These are phyloP conservation scores for Arizona elegans DNA, from an alignment of 2,113 vertebrate species.

Conservation along the genomic window DNA sequence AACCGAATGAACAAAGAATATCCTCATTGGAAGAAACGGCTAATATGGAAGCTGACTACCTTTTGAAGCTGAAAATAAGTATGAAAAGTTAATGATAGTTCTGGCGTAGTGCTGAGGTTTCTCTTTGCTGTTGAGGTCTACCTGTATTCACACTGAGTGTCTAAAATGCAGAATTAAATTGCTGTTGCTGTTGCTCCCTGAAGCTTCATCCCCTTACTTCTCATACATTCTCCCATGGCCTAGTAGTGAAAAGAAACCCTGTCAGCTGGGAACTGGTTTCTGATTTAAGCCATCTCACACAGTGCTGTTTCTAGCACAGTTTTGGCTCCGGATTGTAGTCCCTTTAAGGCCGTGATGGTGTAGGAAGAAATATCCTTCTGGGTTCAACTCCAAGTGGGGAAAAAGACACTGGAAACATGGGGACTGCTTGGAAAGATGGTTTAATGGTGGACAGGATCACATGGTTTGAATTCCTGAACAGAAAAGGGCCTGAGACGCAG, in stretches of 20 bases:
- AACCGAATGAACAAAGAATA: not conserved
- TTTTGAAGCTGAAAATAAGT: not conserved
- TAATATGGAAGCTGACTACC: not conserved
- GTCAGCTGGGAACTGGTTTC: rapidly evolving
- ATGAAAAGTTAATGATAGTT: not conserved
- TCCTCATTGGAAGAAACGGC: not conserved
- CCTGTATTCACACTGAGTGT: not conserved
- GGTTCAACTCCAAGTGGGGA: too few species aligned
- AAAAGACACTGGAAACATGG: too few species aligned
- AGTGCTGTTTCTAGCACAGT: not conserved
- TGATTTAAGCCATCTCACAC: not conserved
- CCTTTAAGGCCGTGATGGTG: not conserved
- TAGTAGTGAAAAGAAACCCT: not conserved
- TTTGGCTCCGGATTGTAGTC: not conserved
- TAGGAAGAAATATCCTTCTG: too few species aligned
- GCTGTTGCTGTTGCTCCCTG: not conserved
- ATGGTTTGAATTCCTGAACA: too few species aligned
- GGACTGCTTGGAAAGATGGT: too few species aligned
- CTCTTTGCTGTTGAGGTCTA: not conserved
- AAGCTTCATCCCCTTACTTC: not conserved
- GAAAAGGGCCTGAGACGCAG: too few species aligned
- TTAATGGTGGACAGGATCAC: too few species aligned
- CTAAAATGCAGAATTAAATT: not conserved
- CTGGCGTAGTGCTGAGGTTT: not conserved
- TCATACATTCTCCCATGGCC: rapidly evolving